Evolutionary conservation across 2,888 invertebrate genomes (phyloP).

Genomic region (Peribatodes rhomboidaria): DNA sequence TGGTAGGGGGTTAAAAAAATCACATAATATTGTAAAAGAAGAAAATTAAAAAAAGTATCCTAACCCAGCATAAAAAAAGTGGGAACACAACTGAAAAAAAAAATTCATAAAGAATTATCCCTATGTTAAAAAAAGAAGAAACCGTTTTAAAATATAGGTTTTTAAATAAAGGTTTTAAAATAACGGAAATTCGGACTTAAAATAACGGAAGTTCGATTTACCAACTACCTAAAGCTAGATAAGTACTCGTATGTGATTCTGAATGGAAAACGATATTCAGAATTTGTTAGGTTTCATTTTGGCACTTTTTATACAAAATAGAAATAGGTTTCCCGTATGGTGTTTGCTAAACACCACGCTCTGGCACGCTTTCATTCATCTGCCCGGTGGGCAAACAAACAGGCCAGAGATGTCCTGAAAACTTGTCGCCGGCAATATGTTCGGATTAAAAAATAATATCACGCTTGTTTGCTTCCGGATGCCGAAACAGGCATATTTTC

Average conservation of each 20-base stretch:
- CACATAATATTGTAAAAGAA: too few species aligned
- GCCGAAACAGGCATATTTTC: slow-evolving; percentile 49
- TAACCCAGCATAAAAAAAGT: too few species aligned
- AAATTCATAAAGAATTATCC: too few species aligned
- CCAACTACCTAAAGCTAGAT: too few species aligned
- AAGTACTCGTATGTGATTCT: background rate
- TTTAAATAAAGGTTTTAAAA: too few species aligned
- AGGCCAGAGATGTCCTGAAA: slow-evolving; percentile 59
- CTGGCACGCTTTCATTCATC: slow-evolving; percentile 56
- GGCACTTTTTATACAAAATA: background rate
- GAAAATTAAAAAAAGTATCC: too few species aligned
- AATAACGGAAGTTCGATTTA: too few species aligned
- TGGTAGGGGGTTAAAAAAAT: too few species aligned
- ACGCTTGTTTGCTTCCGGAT: slow-evolving; percentile 56
- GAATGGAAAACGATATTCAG: background rate
- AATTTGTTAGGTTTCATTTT: background rate
- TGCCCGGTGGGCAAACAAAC: slow-evolving; percentile 66
- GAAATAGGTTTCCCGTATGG: slow-evolving; percentile 34
- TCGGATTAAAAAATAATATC: slow-evolving; percentile 79
- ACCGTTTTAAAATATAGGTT: too few species aligned
- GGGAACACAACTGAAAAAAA: too few species aligned
- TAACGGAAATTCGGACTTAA: too few species aligned
- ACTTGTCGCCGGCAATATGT: slow-evolving; percentile 78
- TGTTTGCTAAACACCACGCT: slow-evolving; percentile 53
- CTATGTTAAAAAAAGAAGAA: too few species aligned